phyloP scores from a whole-genome alignment of 2,113 vertebrate species.

The Tragulus kanchil region DNA sequence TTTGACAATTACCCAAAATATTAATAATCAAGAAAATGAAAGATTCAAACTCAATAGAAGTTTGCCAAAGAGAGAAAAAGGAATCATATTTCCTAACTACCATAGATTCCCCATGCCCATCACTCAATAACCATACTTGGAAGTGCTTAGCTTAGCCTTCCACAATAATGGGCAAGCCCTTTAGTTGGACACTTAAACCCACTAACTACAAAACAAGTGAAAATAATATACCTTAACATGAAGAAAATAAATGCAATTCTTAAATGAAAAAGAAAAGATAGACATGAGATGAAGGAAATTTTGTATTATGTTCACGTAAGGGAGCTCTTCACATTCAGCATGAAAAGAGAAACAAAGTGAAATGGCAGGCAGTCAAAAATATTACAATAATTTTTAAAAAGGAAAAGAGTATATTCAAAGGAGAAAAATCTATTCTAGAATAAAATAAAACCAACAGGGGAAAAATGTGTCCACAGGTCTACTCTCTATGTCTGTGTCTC shows the following conservation, averaged over 20 bases:
- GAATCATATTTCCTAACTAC: not conserved
- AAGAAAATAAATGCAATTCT: not conserved
- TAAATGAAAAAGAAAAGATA: not conserved
- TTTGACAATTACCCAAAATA: not conserved
- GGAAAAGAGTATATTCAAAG: not conserved
- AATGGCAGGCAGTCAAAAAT: not conserved
- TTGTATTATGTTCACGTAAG: not conserved
- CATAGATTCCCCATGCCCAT: not conserved
- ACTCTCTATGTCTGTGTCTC: not conserved
- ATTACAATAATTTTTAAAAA: not conserved
- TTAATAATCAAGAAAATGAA: not conserved
- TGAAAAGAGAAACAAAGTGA: not conserved
- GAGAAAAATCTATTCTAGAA: not conserved
- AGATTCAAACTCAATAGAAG: too few relatives aligned
- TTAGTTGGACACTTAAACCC: not conserved
- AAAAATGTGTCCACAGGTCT: not conserved
- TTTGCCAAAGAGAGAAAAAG: not conserved
- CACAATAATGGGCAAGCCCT: not conserved
- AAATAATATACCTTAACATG: not conserved
- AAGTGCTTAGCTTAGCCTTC: not conserved
- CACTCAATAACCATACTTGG: not conserved
- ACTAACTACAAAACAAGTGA: not conserved
- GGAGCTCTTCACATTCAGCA: not conserved
- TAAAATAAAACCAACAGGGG: not conserved
- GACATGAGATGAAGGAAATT: not conserved